Conservation (phyloP, 2,888 invertebrate species). For the Thymelicus acteon region DNA sequence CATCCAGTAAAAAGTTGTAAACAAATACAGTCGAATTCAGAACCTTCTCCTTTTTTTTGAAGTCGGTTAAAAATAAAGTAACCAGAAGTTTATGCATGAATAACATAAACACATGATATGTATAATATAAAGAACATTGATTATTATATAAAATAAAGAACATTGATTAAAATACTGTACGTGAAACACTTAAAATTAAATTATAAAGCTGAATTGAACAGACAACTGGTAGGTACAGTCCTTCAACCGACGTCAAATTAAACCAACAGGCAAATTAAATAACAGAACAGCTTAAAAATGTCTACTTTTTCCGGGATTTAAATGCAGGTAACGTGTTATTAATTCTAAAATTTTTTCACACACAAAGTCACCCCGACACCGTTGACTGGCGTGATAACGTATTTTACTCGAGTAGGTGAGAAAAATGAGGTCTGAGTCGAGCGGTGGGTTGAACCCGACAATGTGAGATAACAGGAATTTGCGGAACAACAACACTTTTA, state of each 20-base stretch:
- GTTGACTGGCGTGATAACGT: neutral
- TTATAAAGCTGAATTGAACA: neutral
- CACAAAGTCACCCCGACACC: slow-evolving; percentile 1
- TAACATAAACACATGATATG: no score
- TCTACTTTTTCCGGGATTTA: neutral
- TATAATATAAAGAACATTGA: no score
- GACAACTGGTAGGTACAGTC: neutral
- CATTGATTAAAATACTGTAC: no score
- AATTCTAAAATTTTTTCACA: slow-evolving; percentile 3
- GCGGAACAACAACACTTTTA: slow-evolving; percentile 5
- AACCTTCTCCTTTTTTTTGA: no score
- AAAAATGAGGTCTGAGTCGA: neutral
- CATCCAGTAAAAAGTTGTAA: no score
- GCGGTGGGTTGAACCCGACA: neutral
- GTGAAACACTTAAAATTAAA: no score
- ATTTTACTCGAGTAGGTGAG: neutral
- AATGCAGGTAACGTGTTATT: neutral
- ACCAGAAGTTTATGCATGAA: no score
- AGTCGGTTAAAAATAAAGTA: no score
- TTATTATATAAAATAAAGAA: no score
- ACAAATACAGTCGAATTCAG: no score
- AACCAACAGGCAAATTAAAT: neutral
- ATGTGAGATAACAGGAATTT: neutral
- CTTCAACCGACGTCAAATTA: neutral
- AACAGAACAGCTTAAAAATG: neutral